These are phyloP conservation scores for Oasisia sp. DNA, from an alignment of 2,888 invertebrate genomes.

Conservation along the genomic window DNA sequence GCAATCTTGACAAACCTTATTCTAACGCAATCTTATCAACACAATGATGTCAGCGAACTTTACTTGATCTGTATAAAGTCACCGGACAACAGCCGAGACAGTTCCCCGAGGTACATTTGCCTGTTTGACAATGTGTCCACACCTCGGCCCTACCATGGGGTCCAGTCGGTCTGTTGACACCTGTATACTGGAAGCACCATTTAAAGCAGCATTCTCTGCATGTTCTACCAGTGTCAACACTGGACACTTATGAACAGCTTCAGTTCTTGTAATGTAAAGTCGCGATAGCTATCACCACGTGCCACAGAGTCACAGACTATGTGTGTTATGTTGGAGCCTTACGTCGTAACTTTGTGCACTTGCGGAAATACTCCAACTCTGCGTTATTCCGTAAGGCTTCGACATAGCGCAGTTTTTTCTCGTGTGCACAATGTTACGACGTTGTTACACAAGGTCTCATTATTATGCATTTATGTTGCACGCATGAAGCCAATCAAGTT, in stretches of 20 bases:
- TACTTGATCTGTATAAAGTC: slow-evolving; percentile 59
- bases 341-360: slow-evolving; percentile 61
- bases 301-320: too few relatives aligned
- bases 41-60: not conserved
- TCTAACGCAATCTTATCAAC: not conserved
- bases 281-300: slow-evolving; percentile 22
- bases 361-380: slow-evolving; percentile 27
- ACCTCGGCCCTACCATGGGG: not conserved
- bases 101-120: slow-evolving; percentile 54
- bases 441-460: slow-evolving; percentile 55
- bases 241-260: slow-evolving; percentile 58
- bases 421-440: slow-evolving; percentile 62
- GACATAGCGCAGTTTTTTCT: slow-evolving; percentile 48
- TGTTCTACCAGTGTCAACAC: slow-evolving; percentile 50
- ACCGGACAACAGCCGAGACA: slow-evolving; percentile 55
- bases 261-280: slow-evolving; percentile 54
- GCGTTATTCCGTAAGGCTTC: too few relatives aligned
- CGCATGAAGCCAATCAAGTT: slow-evolving; percentile 23
- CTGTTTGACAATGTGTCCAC: slow-evolving; percentile 33
- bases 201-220: not conserved
- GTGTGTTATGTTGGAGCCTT: slow-evolving; percentile 48
- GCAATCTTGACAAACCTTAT: not conserved
- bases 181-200: not conserved
- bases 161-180: not conserved
- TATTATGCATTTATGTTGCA: slow-evolving; percentile 64